Percentiles rank a stretch among this genome's conserved stretches.
Conservation (phyloP, 2,888 invertebrate genomes). For the Polyommatus iphigenia region DNA sequence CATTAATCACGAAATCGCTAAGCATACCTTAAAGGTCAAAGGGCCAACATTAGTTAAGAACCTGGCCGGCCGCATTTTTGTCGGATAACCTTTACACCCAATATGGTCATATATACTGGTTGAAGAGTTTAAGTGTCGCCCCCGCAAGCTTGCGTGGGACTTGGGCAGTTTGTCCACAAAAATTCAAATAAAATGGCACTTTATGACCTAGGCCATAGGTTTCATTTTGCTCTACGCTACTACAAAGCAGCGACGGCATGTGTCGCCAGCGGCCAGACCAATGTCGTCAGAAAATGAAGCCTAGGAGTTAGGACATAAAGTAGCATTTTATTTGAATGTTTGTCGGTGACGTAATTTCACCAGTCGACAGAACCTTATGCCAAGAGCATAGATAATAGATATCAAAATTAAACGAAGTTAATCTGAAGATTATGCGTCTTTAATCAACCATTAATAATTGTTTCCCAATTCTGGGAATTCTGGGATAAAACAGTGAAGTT, state of each 20-base stretch:
- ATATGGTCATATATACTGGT: conserved; percentile 3
- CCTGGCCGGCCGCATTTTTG: conserved; percentile 15
- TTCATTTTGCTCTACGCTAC: no score
- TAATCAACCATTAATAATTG: conserved; percentile 5
- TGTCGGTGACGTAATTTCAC: no score
- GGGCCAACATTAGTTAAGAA: conserved; percentile 7
- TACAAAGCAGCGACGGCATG: no score
- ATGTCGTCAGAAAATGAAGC: not conserved
- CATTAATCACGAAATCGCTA: not conserved
- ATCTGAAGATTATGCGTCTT: not conserved
- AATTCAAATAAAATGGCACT: no score
- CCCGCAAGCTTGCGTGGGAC: not conserved
- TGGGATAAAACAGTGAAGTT: not conserved
- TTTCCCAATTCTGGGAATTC: not conserved
- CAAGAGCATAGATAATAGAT: not conserved
- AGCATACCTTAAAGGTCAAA: not conserved
- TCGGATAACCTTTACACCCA: conserved; percentile 5
- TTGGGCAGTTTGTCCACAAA: not conserved
- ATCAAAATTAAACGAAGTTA: not conserved
- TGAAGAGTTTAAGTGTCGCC: conserved; percentile 3
- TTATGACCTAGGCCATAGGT: no score
- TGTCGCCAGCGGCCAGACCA: not conserved
- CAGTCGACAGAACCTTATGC: no score
- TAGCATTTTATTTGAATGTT: no score
- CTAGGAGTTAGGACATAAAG: not conserved